Conservation (phyloP, 2,797 vertebrate species). For the Notoglanidium macrostoma region DNA sequence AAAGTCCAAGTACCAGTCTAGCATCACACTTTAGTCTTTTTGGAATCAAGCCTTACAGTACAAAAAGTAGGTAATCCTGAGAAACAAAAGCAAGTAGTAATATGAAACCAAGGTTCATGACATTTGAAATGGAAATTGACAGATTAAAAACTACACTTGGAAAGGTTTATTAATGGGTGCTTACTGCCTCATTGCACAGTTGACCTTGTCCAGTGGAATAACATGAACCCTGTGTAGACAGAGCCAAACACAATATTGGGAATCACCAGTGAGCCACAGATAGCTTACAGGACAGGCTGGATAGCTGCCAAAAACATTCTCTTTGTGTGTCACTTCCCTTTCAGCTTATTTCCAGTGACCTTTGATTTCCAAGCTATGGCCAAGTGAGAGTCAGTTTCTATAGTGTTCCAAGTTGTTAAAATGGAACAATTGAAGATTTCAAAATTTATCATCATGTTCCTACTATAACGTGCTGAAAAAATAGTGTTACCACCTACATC, state of each 20-base stretch:
- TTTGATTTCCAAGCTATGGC: conserved; percentile 1
- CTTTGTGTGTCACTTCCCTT: neutral
- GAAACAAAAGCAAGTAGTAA: neutral
- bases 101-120: neutral
- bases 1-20: neutral
- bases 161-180: neutral
- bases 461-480: neutral
- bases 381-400: neutral
- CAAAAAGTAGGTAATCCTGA: neutral
- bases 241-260: neutral
- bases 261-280: neutral
- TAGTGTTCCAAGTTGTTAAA: neutral
- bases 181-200: neutral
- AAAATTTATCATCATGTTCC: neutral
- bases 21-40: neutral
- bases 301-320: neutral
- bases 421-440: neutral
- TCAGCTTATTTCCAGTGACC: conserved; percentile 6
- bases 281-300: neutral
- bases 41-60: neutral
- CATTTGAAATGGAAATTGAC: neutral
- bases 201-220: neutral
- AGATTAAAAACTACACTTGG: neutral
- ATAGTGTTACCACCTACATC: neutral
- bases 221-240: neutral